A percentile compares a stretch with the other conserved stretches of the same genome.
These are phyloP conservation scores for Naja naja DNA, from an alignment of 2,113 vertebrate genomes.

Conservation along the genomic window DNA sequence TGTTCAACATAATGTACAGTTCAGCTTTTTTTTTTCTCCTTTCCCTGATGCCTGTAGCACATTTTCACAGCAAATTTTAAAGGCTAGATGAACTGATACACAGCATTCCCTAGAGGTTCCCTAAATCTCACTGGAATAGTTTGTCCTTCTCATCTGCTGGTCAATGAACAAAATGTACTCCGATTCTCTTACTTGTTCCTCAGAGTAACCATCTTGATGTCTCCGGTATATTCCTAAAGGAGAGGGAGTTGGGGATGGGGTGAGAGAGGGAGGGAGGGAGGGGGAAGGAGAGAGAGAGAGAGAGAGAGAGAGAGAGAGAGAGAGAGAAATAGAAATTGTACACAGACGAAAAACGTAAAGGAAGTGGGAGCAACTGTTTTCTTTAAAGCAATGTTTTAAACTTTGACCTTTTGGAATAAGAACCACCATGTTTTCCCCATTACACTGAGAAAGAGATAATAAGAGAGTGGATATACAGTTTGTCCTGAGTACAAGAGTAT, in stretches of 20 bases:
- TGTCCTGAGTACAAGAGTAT: not conserved
- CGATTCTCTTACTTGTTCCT: not conserved
- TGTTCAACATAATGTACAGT: not conserved
- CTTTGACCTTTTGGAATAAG: not conserved
- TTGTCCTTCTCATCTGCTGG: not conserved
- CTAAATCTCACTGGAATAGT: not conserved
- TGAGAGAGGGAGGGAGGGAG: too few species aligned
- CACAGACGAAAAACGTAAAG: not conserved
- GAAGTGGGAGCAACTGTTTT: not conserved
- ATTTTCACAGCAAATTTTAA: not conserved
- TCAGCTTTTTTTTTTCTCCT: not conserved
- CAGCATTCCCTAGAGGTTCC: not conserved
- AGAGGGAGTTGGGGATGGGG: not conserved
- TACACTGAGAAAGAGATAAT: not conserved
- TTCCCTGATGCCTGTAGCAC: not conserved
- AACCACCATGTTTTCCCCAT: not conserved
- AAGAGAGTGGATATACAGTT: not conserved
- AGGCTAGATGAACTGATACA: not conserved
- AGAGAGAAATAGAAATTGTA: not conserved
- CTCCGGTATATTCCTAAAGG: not conserved
- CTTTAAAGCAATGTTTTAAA: not conserved
- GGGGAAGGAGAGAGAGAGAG: too few species aligned
- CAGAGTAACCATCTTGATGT: not conserved
- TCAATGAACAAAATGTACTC: not conserved
- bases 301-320: too few species aligned